These are phyloP conservation scores for Bimastos eiseni DNA, from an alignment of 2,888 invertebrate genomes.

Conservation along the genomic window DNA sequence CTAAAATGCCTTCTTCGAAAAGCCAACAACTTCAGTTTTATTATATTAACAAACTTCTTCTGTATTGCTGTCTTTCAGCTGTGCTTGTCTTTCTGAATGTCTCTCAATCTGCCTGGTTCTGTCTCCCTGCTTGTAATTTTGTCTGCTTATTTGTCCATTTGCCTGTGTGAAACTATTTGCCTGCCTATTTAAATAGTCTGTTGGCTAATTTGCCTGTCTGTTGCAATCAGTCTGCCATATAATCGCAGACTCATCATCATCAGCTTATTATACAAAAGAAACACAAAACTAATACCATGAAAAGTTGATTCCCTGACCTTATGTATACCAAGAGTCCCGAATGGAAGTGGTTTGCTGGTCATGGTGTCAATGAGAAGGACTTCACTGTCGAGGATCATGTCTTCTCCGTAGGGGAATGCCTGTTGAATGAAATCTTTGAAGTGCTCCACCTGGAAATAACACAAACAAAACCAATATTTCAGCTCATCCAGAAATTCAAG, in stretches of 20 bases:
- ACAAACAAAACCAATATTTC: background rate
- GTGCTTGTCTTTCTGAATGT: too few species aligned
- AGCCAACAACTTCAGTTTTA: background rate
- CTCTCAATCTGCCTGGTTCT: too few species aligned
- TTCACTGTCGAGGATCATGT: conserved; percentile 88
- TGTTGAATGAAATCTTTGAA: conserved; percentile 82
- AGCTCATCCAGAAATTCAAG: too few species aligned
- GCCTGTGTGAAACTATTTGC: too few species aligned
- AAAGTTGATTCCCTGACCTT: conserved; percentile 67
- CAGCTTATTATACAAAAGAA: background rate
- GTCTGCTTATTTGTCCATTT: too few species aligned
- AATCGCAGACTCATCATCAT: too few species aligned
- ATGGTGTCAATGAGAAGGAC: conserved; percentile 84
- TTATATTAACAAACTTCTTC: background rate
- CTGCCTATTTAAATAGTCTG: too few species aligned
- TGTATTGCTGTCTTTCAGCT: too few species aligned
- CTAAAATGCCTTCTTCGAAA: background rate
- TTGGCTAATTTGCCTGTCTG: too few species aligned
- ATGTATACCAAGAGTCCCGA: conserved; percentile 86
- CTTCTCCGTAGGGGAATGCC: conserved; percentile 84
- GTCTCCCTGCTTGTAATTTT: too few species aligned
- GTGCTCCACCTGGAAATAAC: conserved; percentile 70
- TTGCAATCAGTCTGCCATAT: too few species aligned
- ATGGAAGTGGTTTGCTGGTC: conserved; percentile 84
- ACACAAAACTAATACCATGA: background rate